phyloP scores from a whole-genome alignment of 2,888 invertebrate species.

The Leptopilina myrica region DNA sequence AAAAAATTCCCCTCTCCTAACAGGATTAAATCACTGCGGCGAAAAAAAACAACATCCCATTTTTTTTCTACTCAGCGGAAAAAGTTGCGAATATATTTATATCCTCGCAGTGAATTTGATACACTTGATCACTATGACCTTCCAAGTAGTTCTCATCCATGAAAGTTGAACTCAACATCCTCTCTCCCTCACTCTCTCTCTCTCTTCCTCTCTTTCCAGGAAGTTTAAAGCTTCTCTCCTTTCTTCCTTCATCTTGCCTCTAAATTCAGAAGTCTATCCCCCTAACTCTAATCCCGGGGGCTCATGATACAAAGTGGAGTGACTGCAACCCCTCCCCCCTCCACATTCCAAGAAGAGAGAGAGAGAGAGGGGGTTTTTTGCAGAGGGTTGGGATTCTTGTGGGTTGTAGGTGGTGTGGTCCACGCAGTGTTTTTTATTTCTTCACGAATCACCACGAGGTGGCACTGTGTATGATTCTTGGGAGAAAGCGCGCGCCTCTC shows the following conservation, averaged over 20 bases:
- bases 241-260: slow-evolving; percentile 27
- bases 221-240: slow-evolving; percentile 38
- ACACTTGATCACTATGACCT: slow-evolving; percentile 53
- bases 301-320: slow-evolving; percentile 54
- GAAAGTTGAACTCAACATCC: slow-evolving; percentile 23
- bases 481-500: slow-evolving; percentile 49
- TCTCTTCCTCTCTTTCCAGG: neutral
- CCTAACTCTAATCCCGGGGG: slow-evolving; percentile 24
- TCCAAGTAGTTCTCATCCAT: slow-evolving; percentile 45
- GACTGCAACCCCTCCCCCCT: slow-evolving; percentile 41
- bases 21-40: no score
- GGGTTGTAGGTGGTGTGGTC: slow-evolving; percentile 37
- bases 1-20: no score
- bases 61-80: no score
- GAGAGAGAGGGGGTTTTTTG: no score
- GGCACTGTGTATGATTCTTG: slow-evolving; percentile 36
- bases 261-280: slow-evolving; percentile 21
- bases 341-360: no score
- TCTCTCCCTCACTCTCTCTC: neutral
- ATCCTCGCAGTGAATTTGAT: neutral
- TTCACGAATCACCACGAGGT: slow-evolving; percentile 30
- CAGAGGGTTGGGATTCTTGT: slow-evolving; percentile 1
- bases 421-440: neutral
- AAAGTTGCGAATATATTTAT: neutral
- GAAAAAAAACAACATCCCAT: no score